These are phyloP conservation scores for Gymnopithys bicolor DNA, from an alignment of 2,797 vertebrate species.

Conservation along the genomic window DNA sequence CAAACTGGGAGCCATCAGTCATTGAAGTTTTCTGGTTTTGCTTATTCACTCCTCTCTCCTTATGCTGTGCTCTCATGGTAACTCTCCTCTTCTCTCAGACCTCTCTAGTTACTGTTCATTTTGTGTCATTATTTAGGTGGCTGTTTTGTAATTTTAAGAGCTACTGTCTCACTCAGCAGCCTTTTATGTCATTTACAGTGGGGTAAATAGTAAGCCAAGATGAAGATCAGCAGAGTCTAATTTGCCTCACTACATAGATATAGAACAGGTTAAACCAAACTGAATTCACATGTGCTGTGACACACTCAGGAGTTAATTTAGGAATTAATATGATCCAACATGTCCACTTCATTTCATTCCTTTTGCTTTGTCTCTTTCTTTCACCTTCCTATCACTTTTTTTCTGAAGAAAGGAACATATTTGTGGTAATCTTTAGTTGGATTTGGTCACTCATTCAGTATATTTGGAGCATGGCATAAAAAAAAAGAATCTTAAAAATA, in stretches of 20 bases:
- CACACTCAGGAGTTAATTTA: background rate
- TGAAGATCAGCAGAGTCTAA: background rate
- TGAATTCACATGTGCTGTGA: background rate
- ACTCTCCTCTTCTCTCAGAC: background rate
- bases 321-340: background rate
- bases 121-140: background rate
- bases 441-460: background rate
- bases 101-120: accelerated
- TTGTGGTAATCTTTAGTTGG: background rate
- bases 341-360: background rate
- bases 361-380: background rate
- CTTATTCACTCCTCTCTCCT: background rate
- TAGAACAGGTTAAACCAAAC: background rate
- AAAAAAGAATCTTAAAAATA: background rate
- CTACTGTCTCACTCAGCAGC: background rate
- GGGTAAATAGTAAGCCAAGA: background rate
- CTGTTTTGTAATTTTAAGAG: background rate
- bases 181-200: background rate
- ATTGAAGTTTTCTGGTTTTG: background rate
- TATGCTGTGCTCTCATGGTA: accelerated
- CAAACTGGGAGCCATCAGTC: background rate
- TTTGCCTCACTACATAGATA: background rate
- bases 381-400: background rate
- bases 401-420: background rate
- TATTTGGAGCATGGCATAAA: background rate